Evolutionary conservation across 1,140 invertebrate species (phyloP), one percentile per base, ranked within the genome.

Genomic region (Lepidurus packardi): DNA sequence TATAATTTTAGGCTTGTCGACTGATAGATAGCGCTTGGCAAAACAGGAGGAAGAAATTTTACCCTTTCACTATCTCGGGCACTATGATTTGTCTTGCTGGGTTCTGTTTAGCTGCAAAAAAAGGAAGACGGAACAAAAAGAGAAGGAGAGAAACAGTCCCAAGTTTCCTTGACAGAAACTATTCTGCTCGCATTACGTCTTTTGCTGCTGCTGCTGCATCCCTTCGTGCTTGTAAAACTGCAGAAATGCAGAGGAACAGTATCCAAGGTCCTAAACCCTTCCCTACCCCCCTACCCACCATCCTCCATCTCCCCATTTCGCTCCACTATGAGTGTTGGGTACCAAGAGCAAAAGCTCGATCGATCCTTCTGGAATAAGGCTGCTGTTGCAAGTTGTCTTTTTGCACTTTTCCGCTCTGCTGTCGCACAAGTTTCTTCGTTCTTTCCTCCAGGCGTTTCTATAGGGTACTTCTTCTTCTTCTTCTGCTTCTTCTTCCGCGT

Each of bases 291-390:
- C 25, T 25, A 25, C 1, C 25, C 25, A 25, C 25, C 25, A 25
- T 25, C 25, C 25, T 25, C 25, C 5, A 65, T 13, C 16, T 21
- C 53, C 21, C 16, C 53, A n/a, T 65, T 34, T 34, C 34, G 34
- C 34, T 34, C 34, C 34, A 21, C 53, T 65, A 65, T 65, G 53
- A 21, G 53, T 65, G 53, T 65, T 65, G 53, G 34, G 53, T 65
- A 65, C 53, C 53, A 65, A 65, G 53, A 65, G 53, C 9, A 65
- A 9, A 65, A 65, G 53, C 53, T 65, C 53, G 53, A 65, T 65
- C 53, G 53, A 65, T 65, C 53, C 53, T 65, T 65, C 21, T 13
- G 53, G 53, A 13, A 16, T 65, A 65, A 65, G 53, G 53, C 13
- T 65, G 53, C 53, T 65, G 53, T 21, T 65, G 34, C 34, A 34